phyloP scores from a whole-genome alignment of 2,797 vertebrate species.

The Myripristis murdjan region DNA sequence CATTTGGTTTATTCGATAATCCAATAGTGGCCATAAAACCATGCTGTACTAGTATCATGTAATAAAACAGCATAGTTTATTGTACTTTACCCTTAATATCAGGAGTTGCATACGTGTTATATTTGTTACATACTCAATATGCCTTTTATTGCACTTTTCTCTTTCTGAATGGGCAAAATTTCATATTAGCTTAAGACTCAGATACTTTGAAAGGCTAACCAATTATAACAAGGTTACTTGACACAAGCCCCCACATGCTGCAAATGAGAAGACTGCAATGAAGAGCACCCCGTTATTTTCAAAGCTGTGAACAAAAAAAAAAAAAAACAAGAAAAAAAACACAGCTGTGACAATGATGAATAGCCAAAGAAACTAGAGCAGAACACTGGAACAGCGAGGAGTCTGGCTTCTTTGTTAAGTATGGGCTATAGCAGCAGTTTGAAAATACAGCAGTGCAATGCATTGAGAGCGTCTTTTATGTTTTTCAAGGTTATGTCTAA shows the following conservation, averaged over 20 bases:
- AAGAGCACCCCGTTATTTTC: constrained; percentile 56
- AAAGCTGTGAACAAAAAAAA: constrained; percentile 13
- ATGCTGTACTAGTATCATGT: neutral
- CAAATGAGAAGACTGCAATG: constrained; percentile 49
- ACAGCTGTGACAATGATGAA: constrained; percentile 79
- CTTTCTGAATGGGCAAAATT: constrained; percentile 8
- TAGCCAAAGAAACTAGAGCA: constrained; percentile 75
- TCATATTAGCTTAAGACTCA: constrained; percentile 28
- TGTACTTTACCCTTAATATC: neutral
- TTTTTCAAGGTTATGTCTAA: constrained; percentile 35
- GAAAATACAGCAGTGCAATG: constrained; percentile 19
- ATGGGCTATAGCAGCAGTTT: constrained; percentile 39
- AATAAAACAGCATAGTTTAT: constrained; percentile 11
- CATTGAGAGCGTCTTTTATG: constrained; percentile 5
- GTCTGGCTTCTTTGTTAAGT: constrained; percentile 35
- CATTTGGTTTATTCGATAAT: neutral
- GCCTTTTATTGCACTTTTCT: neutral
- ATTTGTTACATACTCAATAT: neutral
- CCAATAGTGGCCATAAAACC: neutral
- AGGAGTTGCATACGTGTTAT: neutral
- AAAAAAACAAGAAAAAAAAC: constrained; percentile 19
- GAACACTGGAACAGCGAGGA: constrained; percentile 56
- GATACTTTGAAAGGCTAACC: constrained; percentile 34
- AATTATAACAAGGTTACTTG: constrained; percentile 60
- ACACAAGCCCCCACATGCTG: constrained; percentile 30